Evolutionary conservation across 2,888 invertebrate species (phyloP), one percentile per base, ranked within the genome.

Genomic region (Coecobrya sp.): DNA sequence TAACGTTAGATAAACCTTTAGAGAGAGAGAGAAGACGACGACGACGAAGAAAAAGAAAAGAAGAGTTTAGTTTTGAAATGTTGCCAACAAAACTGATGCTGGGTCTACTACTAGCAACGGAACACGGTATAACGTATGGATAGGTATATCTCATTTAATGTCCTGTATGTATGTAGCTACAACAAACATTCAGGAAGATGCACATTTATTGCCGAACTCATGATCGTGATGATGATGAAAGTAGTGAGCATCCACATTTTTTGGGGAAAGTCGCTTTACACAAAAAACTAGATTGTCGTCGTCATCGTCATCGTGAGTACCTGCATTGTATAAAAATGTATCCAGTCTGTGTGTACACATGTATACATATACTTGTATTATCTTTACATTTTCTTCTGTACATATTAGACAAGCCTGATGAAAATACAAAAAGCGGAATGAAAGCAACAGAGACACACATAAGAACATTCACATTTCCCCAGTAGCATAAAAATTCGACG

Each of bases 51-150:
- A 10, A 8, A 42, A 55, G 55, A 10, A 8, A 42, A 55, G 55
- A 89, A 30, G 59, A 62, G 55, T 36, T 19, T 19, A 42, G 70
- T 89, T 84, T 89, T 89, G 89, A 89, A 89, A 84, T 73, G 84
- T 42, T 89, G 89, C 89, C 89, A 89, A 89, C 65, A 79, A 82
- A 82, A 22, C 59, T 82, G 82, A 0, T 59, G 10, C 42, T 62
- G 7, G 16, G 59, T 82, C n/a, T 73, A 65, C 65, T 65, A 0
- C 65, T 16, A 65, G 19, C 25, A 4, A 62, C 55, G 8, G 68
- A 19, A 49, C 49, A 49, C 11, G 30, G 68, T 19, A 68, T 30
- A 68, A 11, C 1, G 36, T 27, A 30, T 68, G n/a, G 22, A 11
- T 19, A 25, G 19, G 7, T 65, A 22, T 65, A 27, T 30, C 13